Evolutionary conservation across 2,113 vertebrate genomes (phyloP), one percentile per base, ranked within the genome.

Genomic region (Setophaga coronata): DNA sequence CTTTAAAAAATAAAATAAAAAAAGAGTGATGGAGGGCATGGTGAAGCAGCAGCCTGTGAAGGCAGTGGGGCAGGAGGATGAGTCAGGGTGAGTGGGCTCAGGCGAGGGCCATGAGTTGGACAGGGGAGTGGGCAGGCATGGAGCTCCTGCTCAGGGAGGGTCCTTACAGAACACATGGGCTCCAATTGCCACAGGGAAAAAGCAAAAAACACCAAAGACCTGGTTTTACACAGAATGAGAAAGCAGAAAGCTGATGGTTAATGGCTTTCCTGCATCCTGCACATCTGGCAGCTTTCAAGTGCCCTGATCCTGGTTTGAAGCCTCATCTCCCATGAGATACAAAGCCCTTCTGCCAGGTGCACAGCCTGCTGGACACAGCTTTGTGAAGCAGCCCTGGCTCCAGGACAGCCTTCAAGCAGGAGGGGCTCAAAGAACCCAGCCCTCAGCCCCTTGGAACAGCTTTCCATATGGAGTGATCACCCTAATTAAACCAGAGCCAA

Each of bases 401-500:
- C 1, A 5, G 25, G 25, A 57, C 29, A 78, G 50, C 50, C 54
- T 29, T 47, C 20, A 38, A 60, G 48, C 10, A 61, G 51, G 33
- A 78, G 5, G 20, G 60, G 65, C 80, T 93, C 72, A 20, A 34
- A 90, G 81, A 4, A 6, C 70, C 54, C 85, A 92, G 70, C 76
- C 83, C 85, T 80, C 53, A 58, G 40, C 24, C 14, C 38, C 82
- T 79, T 94, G 67, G 92, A 97, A 93, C 45, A 97, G 93, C 83
- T 92, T 94, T 89, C 67, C 78, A 74, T 66, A 89, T 36, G 82
- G 96, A 97, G 91, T 3, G 67, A 97, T 96, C 90, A 87, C 83
- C 95, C 38, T 97, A 97, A 98, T 98, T 97, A 98, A 89, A 89
- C 38, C 11, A 45, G 88, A 95, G 82, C 24, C 58, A 60, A 97